Conservation (phyloP, 2,797 vertebrate genomes). For the Rhodeus uyekii region DNA sequence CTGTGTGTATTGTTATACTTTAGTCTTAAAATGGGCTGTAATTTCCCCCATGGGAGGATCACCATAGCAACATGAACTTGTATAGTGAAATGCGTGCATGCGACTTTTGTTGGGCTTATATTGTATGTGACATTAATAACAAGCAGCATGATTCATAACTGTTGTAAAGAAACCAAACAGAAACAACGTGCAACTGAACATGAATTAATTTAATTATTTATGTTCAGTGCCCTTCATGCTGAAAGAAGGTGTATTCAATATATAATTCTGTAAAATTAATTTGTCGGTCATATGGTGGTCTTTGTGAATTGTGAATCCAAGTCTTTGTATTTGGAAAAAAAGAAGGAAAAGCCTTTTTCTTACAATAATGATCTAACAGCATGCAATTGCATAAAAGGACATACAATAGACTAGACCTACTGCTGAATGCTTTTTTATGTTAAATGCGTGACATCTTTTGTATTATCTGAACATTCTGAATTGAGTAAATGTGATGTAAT, state of each 20-base stretch:
- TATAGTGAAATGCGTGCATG: slow-evolving; percentile 2
- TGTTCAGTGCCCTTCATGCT: background rate
- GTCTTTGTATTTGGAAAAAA: background rate
- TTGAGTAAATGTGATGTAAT: background rate
- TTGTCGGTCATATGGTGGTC: background rate
- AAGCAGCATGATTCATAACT: background rate
- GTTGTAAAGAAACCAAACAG: background rate
- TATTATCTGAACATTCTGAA: background rate
- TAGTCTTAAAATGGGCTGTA: slow-evolving; percentile 6
- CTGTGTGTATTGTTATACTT: background rate
- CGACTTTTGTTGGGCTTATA: background rate
- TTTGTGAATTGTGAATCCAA: background rate
- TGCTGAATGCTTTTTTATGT: background rate
- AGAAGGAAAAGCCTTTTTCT: background rate
- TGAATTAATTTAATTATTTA: background rate
- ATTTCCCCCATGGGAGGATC: slow-evolving; percentile 14
- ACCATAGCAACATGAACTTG: slow-evolving; percentile 12
- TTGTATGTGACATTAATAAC: background rate
- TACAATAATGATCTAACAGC: background rate
- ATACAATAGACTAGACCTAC: too few relatives aligned
- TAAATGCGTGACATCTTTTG: background rate
- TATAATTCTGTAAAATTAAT: background rate
- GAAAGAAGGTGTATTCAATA: background rate
- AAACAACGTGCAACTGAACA: background rate
- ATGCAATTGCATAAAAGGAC: background rate